Conservation (phyloP, 2,113 vertebrate genomes). For the Caranx melampygus region DNA sequence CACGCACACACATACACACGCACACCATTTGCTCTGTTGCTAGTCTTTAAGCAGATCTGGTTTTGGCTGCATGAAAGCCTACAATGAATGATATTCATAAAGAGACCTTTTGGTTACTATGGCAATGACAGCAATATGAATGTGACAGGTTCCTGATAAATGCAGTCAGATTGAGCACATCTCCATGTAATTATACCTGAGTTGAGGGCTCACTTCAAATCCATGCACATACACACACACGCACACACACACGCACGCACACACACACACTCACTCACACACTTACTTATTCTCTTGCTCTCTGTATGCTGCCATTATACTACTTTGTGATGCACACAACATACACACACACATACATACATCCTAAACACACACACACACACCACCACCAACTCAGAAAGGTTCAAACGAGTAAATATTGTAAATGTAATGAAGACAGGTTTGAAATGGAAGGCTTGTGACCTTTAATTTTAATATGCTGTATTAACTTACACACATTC, state of each 20-base stretch:
- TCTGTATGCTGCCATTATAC: not conserved
- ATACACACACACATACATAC: not conserved
- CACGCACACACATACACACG: conserved; percentile 32
- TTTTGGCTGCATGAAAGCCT: conserved; percentile 52
- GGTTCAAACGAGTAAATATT: conserved; percentile 27
- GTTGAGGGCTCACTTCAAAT: conserved; percentile 59
- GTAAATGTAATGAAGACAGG: conserved; percentile 23
- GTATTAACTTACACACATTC: not conserved
- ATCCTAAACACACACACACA: conserved; percentile 2
- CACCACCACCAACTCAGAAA: not conserved
- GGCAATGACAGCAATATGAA: conserved; percentile 71
- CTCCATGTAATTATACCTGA: conserved; percentile 65
- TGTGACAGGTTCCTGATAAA: conserved; percentile 64
- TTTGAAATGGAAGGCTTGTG: conserved; percentile 37
- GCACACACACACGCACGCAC: not conserved
- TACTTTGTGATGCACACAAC: not conserved
- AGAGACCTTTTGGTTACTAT: conserved; percentile 79
- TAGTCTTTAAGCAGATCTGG: conserved; percentile 64
- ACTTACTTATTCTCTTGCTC: conserved; percentile 9
- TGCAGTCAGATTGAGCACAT: conserved; percentile 62
- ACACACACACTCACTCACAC: not conserved
- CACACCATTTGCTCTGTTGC: conserved; percentile 24
- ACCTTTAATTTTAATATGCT: conserved; percentile 59
- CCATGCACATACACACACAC: conserved; percentile 16
- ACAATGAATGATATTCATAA: conserved; percentile 67